Evolutionary conservation across 1,140 invertebrate genomes (phyloP).

Genomic region (Tribolium madens): DNA sequence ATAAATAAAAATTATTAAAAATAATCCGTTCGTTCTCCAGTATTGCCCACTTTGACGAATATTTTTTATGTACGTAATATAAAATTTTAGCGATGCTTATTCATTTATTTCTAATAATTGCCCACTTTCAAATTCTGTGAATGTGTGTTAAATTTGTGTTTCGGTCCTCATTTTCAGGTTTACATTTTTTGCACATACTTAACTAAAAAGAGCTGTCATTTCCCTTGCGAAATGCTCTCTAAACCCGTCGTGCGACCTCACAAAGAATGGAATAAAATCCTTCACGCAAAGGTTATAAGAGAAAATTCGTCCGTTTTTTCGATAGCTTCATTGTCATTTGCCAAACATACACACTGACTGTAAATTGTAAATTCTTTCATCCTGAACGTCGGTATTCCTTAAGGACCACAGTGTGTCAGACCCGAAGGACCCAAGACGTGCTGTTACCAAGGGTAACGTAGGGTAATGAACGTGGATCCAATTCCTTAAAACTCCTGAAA

Average conservation of each 20-base stretch:
- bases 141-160: neutral
- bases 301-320: slow-evolving; percentile 41
- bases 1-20: neutral
- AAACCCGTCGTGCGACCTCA: slow-evolving; percentile 21
- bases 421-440: slow-evolving; percentile 49
- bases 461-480: slow-evolving; percentile 49
- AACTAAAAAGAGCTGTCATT: slow-evolving; percentile 39
- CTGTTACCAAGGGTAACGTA: slow-evolving; percentile 50
- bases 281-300: slow-evolving; percentile 34
- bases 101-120: neutral
- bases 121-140: neutral
- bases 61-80: no score
- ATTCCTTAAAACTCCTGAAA: slow-evolving; percentile 36
- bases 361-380: slow-evolving; percentile 52
- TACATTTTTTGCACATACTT: slow-evolving; percentile 26
- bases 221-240: slow-evolving; percentile 25
- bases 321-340: slow-evolving; percentile 50
- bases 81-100: no score
- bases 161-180: neutral
- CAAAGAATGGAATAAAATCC: slow-evolving; percentile 36
- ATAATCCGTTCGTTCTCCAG: neutral
- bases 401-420: slow-evolving; percentile 46
- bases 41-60: neutral
- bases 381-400: slow-evolving; percentile 43
- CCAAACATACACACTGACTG: slow-evolving; percentile 47